Conservation (phyloP, 2,888 invertebrate genomes). For the Drymonia ruficornis region DNA sequence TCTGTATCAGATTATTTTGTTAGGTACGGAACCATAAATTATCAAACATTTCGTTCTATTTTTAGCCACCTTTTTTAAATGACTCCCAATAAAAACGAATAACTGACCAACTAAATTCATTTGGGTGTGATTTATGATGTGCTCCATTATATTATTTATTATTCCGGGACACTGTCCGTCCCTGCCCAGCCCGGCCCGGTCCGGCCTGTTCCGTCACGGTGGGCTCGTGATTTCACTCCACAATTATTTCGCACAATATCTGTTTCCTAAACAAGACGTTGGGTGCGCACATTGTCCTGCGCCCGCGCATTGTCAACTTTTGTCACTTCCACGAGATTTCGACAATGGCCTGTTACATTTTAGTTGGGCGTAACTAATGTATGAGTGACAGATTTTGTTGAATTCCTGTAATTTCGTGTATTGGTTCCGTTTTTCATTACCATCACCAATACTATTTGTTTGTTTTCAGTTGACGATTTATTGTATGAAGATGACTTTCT, state of each 20-base stretch:
- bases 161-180: constrained; percentile 7
- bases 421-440: constrained; percentile 36
- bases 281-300: constrained; percentile 53
- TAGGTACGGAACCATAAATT: neutral
- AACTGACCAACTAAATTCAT: constrained; percentile 26
- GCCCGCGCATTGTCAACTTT: constrained; percentile 39
- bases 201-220: constrained; percentile 62
- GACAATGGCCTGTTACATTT: constrained; percentile 55
- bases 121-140: constrained; percentile 36
- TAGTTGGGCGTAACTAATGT: constrained; percentile 54
- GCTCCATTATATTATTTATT: too few species aligned
- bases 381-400: constrained; percentile 59
- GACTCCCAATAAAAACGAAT: constrained; percentile 20
- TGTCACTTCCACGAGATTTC: constrained; percentile 25
- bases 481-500: constrained; percentile 3
- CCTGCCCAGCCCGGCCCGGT: too few species aligned
- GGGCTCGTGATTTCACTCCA: constrained; percentile 60
- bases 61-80: constrained; percentile 1
- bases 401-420: constrained; percentile 48
- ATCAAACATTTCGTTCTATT: neutral
- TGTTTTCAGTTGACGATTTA: constrained; percentile 17
- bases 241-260: constrained; percentile 54
- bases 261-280: constrained; percentile 78
- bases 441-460: constrained; percentile 6
- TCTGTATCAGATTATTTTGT: neutral